Base-by-base conservation (phyloP, 1,140 invertebrate genomes). In the Leptonema lineaticorne region DNA sequence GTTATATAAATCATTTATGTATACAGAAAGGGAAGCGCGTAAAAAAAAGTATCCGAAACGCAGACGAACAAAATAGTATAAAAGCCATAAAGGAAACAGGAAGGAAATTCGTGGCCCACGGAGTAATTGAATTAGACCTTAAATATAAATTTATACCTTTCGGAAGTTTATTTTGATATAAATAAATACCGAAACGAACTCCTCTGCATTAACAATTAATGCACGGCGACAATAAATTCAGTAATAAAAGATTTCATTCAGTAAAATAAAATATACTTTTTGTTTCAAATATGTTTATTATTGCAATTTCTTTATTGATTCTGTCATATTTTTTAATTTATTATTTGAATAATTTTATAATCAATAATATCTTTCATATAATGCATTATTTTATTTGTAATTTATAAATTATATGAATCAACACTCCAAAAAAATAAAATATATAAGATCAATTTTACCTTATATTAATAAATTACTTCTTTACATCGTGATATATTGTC, bases 91-190 rank as follows among this genome's bases (percentile, higher is more conserved):
- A 53, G 50, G 50, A 53, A 53, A n/a, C 50, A 22, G 50, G 50
- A 53, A 53, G 50, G 50, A 53, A 53, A 53, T 53, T 53, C 50
- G 50, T 53, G 22, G 22, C 50, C 50, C 50, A 24, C 50, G 11
- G 50, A 26, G 50, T 53, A 53, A 53, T 53, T 53, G 50, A 53
- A 53, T 53, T 53, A 53, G 50, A 53, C 50, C 50, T 53, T 53
- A 53, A 53, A 53, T 53, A 53, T 53, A 26, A 53, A 53, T 53
- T 53, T 53, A 53, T 53, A 53, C 22, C 50, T 24, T 53, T 53
- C 50, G 50, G 50, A 53, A 53, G 50, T 53, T 53, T 53, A 48
- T 48, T 48, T 48, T 48, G 46, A 48, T 48, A 48, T 48, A 53
- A 53, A 53, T 53, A 53, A 53, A 53, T 53, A 53, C 24, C 11